A percentile compares a stretch with the other conserved stretches of the same genome.
Conservation (phyloP, 1,140 invertebrate species). For the Diabrotica virgifera region DNA sequence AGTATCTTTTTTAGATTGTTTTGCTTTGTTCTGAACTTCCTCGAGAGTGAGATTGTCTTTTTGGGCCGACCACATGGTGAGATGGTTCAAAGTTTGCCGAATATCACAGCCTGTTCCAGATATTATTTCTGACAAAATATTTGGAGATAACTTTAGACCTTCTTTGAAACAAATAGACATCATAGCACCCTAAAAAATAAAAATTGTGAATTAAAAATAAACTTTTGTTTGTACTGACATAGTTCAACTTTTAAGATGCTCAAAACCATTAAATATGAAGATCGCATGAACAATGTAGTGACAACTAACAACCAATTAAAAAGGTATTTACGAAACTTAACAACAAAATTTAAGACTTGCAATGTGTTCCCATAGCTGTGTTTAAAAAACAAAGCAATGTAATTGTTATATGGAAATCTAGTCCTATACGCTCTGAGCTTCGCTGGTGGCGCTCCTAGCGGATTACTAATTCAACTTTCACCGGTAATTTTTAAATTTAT, state of each 20-base stretch:
- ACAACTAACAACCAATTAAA: too few species aligned
- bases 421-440: too few species aligned
- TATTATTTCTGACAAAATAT: conserved; percentile 81
- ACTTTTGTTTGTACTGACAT: background rate
- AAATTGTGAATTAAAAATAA: conserved; percentile 27
- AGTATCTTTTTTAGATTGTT: conserved; percentile 73
- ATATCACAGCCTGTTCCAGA: conserved; percentile 88
- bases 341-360: too few species aligned
- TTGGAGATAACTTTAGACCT: conserved; percentile 74
- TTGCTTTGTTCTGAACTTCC: conserved; percentile 54
- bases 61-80: conserved; percentile 72
- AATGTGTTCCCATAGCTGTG: too few species aligned
- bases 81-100: conserved; percentile 85
- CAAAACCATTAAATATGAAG: too few species aligned
- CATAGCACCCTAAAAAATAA: conserved; percentile 73
- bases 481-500: too few species aligned
- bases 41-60: conserved; percentile 54
- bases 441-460: too few species aligned
- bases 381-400: too few species aligned
- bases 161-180: conserved; percentile 92
- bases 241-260: background rate
- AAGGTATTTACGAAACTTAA: too few species aligned
- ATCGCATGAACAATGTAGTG: too few species aligned
- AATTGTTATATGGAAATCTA: too few species aligned
- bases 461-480: too few species aligned